Evolutionary conservation across 2,888 invertebrate species (phyloP).

Genomic region (Cephus rjabovi): DNA sequence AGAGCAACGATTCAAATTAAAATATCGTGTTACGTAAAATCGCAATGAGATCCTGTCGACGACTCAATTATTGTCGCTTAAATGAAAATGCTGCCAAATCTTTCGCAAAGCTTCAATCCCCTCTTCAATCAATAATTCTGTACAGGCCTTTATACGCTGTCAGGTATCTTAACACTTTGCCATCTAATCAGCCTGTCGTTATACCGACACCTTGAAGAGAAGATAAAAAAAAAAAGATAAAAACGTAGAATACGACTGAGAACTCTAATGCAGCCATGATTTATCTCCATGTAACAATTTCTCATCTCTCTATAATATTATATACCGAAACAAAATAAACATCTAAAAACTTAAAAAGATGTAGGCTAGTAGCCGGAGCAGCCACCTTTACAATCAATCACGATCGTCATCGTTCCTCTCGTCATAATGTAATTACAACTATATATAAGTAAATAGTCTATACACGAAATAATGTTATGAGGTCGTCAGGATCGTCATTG

Average conservation of each 20-base stretch:
- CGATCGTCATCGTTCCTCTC: background rate
- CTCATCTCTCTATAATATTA: conserved; percentile 20
- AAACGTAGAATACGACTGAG: conserved; percentile 17
- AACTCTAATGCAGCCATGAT: conserved; percentile 5
- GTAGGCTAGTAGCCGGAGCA: conserved; percentile 31
- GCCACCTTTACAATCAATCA: conserved; percentile 3
- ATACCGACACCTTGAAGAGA: background rate
- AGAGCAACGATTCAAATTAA: background rate
- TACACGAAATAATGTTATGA: background rate
- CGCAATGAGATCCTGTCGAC: background rate
- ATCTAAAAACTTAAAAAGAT: conserved; percentile 57
- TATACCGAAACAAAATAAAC: conserved; percentile 50
- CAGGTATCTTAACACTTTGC: background rate
- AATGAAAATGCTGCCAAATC: background rate
- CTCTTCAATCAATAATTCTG: background rate
- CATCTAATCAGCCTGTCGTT: background rate
- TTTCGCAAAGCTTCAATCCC: background rate
- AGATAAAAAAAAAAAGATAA: conserved; percentile 14
- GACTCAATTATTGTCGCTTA: background rate
- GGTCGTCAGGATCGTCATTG: background rate
- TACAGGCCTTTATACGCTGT: background rate
- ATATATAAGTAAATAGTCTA: background rate
- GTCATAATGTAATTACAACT: background rate
- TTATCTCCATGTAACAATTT: conserved; percentile 13
- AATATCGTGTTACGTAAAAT: background rate